Evolutionary conservation across 2,113 vertebrate genomes (phyloP).

Genomic region (Xiphophorus couchianus): DNA sequence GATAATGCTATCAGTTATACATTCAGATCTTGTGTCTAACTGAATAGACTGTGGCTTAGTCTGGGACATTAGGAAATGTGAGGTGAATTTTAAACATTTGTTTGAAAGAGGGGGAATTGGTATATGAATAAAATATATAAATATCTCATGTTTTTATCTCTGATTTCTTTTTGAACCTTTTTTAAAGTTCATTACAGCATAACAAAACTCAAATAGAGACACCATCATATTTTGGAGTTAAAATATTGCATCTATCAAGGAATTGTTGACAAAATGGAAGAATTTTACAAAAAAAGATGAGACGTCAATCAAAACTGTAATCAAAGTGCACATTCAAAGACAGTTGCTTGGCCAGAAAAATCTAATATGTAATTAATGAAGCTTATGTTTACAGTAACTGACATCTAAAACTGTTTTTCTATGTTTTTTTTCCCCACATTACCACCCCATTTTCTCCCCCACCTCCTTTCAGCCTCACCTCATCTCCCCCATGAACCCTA

Average conservation of each 20-base stretch:
- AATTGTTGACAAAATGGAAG: neutral
- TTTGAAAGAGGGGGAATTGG: neutral
- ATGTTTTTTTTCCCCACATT: conserved; percentile 2
- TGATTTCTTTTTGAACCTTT: no score
- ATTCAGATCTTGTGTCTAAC: conserved; percentile 22
- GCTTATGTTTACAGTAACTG: neutral
- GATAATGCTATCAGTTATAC: conserved; percentile 29
- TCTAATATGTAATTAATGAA: neutral
- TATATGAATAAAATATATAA: no score
- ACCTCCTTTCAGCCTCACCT: conserved; percentile 1
- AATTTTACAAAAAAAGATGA: neutral
- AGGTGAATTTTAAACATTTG: neutral
- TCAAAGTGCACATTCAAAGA: neutral
- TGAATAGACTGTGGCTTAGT: conserved; percentile 20
- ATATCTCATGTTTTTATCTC: no score
- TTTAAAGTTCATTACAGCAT: no score
- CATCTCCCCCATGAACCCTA: conserved; percentile 1
- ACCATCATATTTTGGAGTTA: no score
- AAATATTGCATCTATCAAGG: neutral
- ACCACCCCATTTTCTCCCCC: no score
- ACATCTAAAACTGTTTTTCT: neutral
- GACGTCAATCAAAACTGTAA: neutral
- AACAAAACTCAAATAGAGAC: no score
- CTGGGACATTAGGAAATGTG: neutral
- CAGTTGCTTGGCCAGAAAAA: neutral